These are phyloP conservation scores for Petrocephalus microphthalmus DNA, from an alignment of 2,113 vertebrate genomes.

Conservation along the genomic window DNA sequence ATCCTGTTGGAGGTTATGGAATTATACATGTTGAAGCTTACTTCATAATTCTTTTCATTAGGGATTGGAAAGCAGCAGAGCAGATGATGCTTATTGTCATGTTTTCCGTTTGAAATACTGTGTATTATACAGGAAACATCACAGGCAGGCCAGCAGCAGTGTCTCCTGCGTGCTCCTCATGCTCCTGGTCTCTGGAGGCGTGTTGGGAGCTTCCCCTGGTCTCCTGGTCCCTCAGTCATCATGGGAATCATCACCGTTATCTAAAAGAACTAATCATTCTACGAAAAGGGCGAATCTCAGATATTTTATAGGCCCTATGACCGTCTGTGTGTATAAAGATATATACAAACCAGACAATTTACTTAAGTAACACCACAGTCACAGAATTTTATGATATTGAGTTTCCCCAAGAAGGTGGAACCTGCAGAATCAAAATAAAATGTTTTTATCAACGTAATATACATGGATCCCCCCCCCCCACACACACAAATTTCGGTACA, in stretches of 20 bases:
- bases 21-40: background rate
- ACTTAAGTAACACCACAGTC: too few relatives aligned
- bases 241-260: background rate
- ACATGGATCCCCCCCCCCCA: too few relatives aligned
- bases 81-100: background rate
- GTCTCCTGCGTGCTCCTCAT: conserved; percentile 54
- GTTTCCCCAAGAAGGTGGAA: too few relatives aligned
- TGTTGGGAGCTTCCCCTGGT: background rate
- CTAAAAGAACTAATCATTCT: background rate
- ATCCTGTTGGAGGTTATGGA: background rate
- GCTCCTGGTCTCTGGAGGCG: conserved; percentile 18
- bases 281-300: background rate
- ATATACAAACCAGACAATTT: too few relatives aligned
- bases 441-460: too few relatives aligned
- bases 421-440: too few relatives aligned
- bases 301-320: background rate
- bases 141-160: conserved; percentile 31
- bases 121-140: background rate
- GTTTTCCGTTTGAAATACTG: background rate
- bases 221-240: background rate
- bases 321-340: background rate
- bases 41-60: background rate
- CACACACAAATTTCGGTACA: background rate
- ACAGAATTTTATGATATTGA: too few relatives aligned
- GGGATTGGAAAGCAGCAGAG: background rate